Base-by-base conservation (phyloP, 2,888 invertebrate species). In the Cheilosia vernalis region DNA sequence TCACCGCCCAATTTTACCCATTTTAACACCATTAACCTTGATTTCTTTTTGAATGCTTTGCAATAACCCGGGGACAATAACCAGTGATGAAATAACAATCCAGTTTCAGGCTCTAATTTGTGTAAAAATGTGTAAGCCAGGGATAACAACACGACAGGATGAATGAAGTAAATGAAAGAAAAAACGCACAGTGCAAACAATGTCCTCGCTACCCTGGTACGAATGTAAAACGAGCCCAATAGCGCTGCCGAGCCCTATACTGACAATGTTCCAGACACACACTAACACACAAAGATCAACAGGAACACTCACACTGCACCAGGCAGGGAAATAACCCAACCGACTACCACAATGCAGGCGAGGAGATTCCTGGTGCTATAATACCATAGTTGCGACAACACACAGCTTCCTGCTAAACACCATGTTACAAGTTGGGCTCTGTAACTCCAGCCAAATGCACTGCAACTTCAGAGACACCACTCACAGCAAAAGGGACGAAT, bases 21-120 rank as follows among this genome's bases (percentile, higher is more conserved):
- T 78, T 87, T 84, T 87, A 85, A 87, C 86, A 79, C 88, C 87
- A 88, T 88, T 87, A 87, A 88, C 87, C 72, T 86, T 88, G 87
- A 88, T 88, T 87, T 87, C 87, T 87, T 87, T 87, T 88, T 88
- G 87, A 88, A 88, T 87, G 88, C 81, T 87, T 84, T 88, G 83
- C 88, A 87, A 88, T 88, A 88, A 87, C 87, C 85, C 76, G 85
- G 82, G 87, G 87, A 88, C 87, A 87, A 87, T 87, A 82, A 76
- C 79, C 76, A 42, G 73, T 74, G 77, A 78, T 78, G 80, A 79
- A 87, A 88, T 87, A 78, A 87, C 87, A 84, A 82, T 87, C 84
- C 79, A 63, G 70, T 87, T 80, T 74, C 77, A 63, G 86, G 86
- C 81, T 73, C 87, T 80, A 77, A 87, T 87, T 87, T 80, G 84